These are phyloP conservation scores for Ichneumoninae sp. DNA, from an alignment of 2,888 invertebrate species.

Conservation along the genomic window DNA sequence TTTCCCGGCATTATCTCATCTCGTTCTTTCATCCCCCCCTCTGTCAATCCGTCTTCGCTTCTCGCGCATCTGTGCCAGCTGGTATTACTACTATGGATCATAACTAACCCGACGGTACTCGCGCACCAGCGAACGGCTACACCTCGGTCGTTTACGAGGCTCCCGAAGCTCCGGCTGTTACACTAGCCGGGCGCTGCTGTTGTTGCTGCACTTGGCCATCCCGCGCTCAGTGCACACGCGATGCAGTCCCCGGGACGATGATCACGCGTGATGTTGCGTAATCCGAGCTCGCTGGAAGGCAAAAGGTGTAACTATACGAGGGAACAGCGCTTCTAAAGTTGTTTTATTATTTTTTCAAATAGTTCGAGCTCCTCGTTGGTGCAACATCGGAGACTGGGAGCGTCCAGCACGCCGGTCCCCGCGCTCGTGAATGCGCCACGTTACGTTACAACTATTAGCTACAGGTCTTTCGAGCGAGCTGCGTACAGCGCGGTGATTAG, in stretches of 20 bases:
- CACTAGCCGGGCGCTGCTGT: constrained; percentile 35
- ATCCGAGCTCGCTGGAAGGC: constrained; percentile 67
- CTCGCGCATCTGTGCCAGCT: constrained; percentile 68
- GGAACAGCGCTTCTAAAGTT: constrained; percentile 59
- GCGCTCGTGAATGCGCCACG: constrained; percentile 47
- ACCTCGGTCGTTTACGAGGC: constrained; percentile 77
- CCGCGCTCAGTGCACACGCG: constrained; percentile 43
- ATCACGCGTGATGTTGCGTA: constrained; percentile 71
- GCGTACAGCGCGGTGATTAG: constrained; percentile 49
- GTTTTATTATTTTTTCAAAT: constrained; percentile 25
- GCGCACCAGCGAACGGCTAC: constrained; percentile 76
- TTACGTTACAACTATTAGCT: constrained; percentile 36
- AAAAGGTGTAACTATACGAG: constrained; percentile 71
- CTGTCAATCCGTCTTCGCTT: constrained; percentile 73
- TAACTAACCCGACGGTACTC: constrained; percentile 61
- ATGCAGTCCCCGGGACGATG: constrained; percentile 45
- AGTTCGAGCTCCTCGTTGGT: constrained; percentile 48
- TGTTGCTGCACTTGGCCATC: constrained; percentile 13
- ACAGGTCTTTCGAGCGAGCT: constrained; percentile 22
- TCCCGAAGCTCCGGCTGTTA: constrained; percentile 52
- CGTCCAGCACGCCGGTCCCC: constrained; percentile 54
- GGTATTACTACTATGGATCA: constrained; percentile 64
- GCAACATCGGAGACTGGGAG: constrained; percentile 62
- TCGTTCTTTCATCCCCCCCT: constrained; percentile 44
- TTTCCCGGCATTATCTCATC: constrained; percentile 58